Conservation (phyloP, 2,113 vertebrate species). For the Telmatochromis brachygnathus region DNA sequence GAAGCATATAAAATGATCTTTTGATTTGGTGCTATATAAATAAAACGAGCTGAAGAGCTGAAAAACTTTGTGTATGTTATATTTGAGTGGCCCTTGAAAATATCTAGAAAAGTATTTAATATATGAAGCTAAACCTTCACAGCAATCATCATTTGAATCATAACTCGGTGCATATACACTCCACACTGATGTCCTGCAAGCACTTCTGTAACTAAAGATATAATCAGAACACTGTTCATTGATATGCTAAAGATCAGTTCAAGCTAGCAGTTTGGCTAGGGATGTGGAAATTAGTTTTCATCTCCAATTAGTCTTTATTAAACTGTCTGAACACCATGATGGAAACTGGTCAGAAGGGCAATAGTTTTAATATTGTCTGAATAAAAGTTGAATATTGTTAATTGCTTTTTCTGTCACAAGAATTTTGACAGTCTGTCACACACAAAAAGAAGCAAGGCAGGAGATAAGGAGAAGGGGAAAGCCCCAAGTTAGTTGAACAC, state of each 20-base stretch:
- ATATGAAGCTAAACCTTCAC: not conserved
- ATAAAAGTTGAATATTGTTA: not conserved
- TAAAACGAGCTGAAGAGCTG: not conserved
- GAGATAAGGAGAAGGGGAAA: not conserved
- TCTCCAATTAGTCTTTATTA: not conserved
- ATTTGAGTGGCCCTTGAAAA: not conserved
- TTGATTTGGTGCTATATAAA: not conserved
- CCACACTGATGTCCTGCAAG: not conserved
- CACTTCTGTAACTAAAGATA: not conserved
- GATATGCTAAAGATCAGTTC: not conserved
- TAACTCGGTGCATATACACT: not conserved
- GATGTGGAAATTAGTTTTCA: not conserved
- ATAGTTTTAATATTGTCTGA: not conserved
- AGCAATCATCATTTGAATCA: not conserved
- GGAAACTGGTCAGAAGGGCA: not conserved
- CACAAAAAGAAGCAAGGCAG: not conserved
- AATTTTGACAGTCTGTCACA: not conserved
- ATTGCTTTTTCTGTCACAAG: not conserved
- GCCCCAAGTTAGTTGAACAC: not conserved
- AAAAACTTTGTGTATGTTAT: not conserved
- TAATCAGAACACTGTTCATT: not conserved
- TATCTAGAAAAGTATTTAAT: not conserved
- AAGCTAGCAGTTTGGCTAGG: not conserved
- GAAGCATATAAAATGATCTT: not conserved
- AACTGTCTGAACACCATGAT: not conserved